phyloP scores from a whole-genome alignment of 2,888 invertebrate genomes.

The Ochropleura plecta region DNA sequence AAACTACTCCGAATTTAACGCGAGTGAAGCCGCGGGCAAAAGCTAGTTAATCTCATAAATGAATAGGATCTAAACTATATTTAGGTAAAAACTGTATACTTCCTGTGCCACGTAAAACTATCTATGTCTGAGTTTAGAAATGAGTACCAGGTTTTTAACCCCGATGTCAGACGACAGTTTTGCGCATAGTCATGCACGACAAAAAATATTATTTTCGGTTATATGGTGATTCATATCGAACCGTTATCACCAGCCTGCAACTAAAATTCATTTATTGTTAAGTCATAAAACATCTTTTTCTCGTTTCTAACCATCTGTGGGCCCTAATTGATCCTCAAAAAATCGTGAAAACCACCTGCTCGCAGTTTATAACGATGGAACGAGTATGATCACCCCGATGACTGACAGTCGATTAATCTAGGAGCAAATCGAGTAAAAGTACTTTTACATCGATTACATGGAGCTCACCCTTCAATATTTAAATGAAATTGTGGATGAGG shows the following conservation, averaged over 20 bases:
- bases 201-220: too few relatives aligned
- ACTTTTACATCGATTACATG: conserved; percentile 25
- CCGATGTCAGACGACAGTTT: too few relatives aligned
- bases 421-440: conserved; percentile 30
- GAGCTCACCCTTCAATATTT: conserved; percentile 4
- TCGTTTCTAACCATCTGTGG: background rate
- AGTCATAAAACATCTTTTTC: background rate
- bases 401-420: conserved; percentile 55
- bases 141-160: too few relatives aligned
- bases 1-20: too few relatives aligned
- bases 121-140: too few relatives aligned
- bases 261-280: background rate
- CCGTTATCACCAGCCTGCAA: background rate
- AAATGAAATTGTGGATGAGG: background rate
- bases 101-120: too few relatives aligned
- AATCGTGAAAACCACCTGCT: conserved; percentile 30
- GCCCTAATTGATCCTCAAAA: conserved; percentile 5
- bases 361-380: conserved; percentile 43
- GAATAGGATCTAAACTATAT: too few relatives aligned
- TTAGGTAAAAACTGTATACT: too few relatives aligned
- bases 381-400: conserved; percentile 44
- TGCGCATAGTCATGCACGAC: too few relatives aligned
- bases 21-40: too few relatives aligned
- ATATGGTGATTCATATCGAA: background rate
- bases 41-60: too few relatives aligned